Base-by-base conservation (phyloP, 1,140 invertebrate genomes). In the Hyposmocoma kahamanoa region DNA sequence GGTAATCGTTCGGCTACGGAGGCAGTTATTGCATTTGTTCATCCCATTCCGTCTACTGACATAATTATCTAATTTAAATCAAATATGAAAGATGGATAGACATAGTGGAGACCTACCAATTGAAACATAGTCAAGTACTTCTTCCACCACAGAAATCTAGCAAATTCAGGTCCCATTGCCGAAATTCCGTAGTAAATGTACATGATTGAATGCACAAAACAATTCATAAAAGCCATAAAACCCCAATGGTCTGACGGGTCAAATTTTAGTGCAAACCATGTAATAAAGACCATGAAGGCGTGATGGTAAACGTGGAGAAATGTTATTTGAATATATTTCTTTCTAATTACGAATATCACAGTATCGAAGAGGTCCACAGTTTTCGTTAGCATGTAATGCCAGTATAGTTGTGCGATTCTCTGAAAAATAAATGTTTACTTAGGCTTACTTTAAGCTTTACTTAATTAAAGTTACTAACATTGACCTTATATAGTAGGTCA, bases 281-380 rank as follows among this genome's bases (percentile, higher is more conserved):
- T 96, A 64, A 94, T 94, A 50, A 97, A 82, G 0, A 96, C 96
- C 80, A 97, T 98, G 42, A 97, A 86, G 26, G 94, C 94, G 82
- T 98, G 96, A 79, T 98, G 96, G 76, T 98, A 97, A 9, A 98
- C 90, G 80, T 98, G 97, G 22, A 98, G 88, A 67, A 95, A 93
- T 0, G 94, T 93, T 22, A 98, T 91, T 74, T 98, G 96, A 56
- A 91, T 92, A 68, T 94, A 93, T 76, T 98, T 98, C 77, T 97
- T 97, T 22, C 95, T 89, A 54, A 96, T 74, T 5, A 96, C 90
- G 82, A 97, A 97, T 87, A 97, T 96, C 56, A 96, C 81, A 50
- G 97, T 98, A 77, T 98, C 97, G 21, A 55, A 46, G 13, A 70
- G 47, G 42, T 73, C 70, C 6, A 65, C 22, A 13, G 64, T 22